Conservation (phyloP, 2,888 invertebrate species). For the Heliothis peltigera region DNA sequence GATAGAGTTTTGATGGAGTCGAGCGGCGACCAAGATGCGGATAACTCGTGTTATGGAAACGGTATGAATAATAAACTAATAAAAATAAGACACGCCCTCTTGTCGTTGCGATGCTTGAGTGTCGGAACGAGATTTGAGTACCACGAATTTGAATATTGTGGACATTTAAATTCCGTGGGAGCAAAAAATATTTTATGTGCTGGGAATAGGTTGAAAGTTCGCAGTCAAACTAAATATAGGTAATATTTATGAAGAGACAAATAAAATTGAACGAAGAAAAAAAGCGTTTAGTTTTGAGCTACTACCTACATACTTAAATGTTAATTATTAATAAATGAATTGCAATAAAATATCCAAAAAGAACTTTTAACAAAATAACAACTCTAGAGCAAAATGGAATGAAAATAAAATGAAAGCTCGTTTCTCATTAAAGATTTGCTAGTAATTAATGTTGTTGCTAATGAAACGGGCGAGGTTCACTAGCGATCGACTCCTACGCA, state of each 20-base stretch:
- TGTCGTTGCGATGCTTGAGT: slow-evolving; percentile 48
- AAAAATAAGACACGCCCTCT: slow-evolving; percentile 64
- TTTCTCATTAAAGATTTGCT: slow-evolving; percentile 82
- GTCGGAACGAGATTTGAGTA: slow-evolving; percentile 45
- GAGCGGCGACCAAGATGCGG: slow-evolving; percentile 65
- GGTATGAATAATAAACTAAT: slow-evolving; percentile 73
- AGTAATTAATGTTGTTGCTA: slow-evolving; percentile 86
- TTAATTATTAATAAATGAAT: not conserved
- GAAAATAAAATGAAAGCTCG: slow-evolving; percentile 71
- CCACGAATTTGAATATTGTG: slow-evolving; percentile 52
- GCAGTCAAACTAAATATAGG: not conserved
- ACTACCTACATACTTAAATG: not conserved
- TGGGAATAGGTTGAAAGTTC: slow-evolving; percentile 12
- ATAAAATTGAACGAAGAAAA: not conserved
- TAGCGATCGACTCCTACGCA: slow-evolving; percentile 84
- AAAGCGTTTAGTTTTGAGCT: not conserved
- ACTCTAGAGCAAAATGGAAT: slow-evolving; percentile 57
- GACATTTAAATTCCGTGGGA: slow-evolving; percentile 34
- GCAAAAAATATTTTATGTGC: slow-evolving; percentile 20
- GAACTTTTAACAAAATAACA: slow-evolving; percentile 40
- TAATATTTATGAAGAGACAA: not conserved
- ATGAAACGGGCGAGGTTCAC: slow-evolving; percentile 82
- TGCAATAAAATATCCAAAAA: slow-evolving; percentile 35
- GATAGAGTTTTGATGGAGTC: slow-evolving; percentile 73
- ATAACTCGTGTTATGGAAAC: slow-evolving; percentile 71